These are phyloP conservation scores for Graptemys geographica DNA, from an alignment of 2,797 vertebrate species.

Conservation along the genomic window DNA sequence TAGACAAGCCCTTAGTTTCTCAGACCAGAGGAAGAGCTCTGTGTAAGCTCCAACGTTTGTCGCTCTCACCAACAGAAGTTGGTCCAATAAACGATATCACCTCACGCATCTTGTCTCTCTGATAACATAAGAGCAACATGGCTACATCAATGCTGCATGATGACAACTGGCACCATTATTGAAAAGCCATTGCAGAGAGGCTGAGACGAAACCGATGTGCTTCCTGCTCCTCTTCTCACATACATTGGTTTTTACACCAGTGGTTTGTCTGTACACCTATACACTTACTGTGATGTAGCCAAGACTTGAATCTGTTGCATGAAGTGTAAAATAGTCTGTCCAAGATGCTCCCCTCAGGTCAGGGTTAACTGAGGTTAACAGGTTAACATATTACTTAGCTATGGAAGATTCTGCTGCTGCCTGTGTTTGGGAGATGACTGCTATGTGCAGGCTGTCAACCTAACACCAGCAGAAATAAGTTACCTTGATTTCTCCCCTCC, in stretches of 20 bases:
- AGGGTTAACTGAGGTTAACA: too few relatives aligned
- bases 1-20: too few relatives aligned
- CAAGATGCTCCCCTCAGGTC: too few relatives aligned
- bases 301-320: background rate
- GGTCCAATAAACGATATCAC: too few relatives aligned
- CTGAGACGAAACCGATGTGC: background rate
- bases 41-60: too few relatives aligned
- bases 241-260: background rate
- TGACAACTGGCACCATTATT: background rate
- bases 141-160: background rate
- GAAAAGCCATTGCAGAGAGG: background rate
- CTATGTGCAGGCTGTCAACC: background rate
- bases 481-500: background rate
- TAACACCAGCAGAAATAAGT: background rate
- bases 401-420: background rate
- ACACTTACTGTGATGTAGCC: background rate
- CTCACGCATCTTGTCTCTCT: too few relatives aligned
- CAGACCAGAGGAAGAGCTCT: too few relatives aligned
- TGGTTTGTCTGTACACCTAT: background rate
- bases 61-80: too few relatives aligned
- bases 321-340: too few relatives aligned
- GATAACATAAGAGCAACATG: too few relatives aligned
- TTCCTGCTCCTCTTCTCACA: too few relatives aligned
- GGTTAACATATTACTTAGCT: background rate
- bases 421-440: background rate